A percentile compares a stretch with the other conserved stretches of the same genome.
Conservation (phyloP, 1,140 invertebrate genomes). For the Littorina saxatilis region DNA sequence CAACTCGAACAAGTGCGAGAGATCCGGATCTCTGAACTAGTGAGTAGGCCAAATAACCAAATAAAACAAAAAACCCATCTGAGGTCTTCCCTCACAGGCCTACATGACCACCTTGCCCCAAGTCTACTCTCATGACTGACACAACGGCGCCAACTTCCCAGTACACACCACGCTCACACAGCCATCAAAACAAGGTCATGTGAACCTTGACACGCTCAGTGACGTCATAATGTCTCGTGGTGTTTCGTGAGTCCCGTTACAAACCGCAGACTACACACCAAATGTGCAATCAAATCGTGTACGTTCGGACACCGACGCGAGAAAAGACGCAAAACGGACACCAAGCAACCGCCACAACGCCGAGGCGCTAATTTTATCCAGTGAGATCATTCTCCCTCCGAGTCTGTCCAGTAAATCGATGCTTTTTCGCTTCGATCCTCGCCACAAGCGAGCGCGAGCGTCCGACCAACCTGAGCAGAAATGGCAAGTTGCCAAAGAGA, state of each 20-base stretch:
- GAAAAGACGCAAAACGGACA: not conserved
- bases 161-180: not conserved
- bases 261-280: slow-evolving; percentile 20
- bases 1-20: too few relatives aligned
- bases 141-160: too few relatives aligned
- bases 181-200: not conserved
- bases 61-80: too few relatives aligned
- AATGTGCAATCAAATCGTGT: slow-evolving; percentile 6
- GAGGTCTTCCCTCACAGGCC: too few relatives aligned
- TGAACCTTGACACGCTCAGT: slow-evolving; percentile 20
- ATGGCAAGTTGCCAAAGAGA: slow-evolving; percentile 38
- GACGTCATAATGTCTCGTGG: slow-evolving; percentile 31
- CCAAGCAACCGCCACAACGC: not conserved
- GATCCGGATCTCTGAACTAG: too few relatives aligned
- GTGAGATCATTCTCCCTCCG: slow-evolving; percentile 3
- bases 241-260: slow-evolving; percentile 30
- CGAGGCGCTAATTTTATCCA: slow-evolving; percentile 23
- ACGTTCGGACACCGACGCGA: not conserved
- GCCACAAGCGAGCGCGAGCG: not conserved
- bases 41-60: too few relatives aligned
- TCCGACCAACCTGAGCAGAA: slow-evolving; percentile 19
- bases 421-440: slow-evolving; percentile 13
- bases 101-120: too few relatives aligned
- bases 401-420: slow-evolving; percentile 24
- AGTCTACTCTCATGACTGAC: too few relatives aligned